Evolutionary conservation across 2,888 invertebrate species (phyloP), one percentile per base, ranked within the genome.

Genomic region (Acanthococcus lagerstroemiae): DNA sequence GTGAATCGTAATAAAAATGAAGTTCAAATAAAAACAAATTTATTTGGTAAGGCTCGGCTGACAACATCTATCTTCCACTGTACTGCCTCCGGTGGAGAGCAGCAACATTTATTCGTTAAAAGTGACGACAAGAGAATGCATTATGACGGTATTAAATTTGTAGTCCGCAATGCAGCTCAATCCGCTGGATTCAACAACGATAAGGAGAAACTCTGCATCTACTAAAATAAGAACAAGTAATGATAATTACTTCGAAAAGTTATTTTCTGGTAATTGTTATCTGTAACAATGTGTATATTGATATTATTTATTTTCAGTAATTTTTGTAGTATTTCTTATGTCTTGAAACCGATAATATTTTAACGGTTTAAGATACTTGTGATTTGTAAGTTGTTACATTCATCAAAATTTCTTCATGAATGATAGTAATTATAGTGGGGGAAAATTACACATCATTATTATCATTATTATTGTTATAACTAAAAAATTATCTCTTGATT

Each of bases 81-180:
- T 77, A 91, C 91, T 9, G 92, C 72, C 9, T 71, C 71, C 19
- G 69, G 71, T 66, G 72, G 72, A n/a, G 74, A 70, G 70, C 76
- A 72, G 30, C 74, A 74, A 61, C 77, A 77, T 71, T 71, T 78
- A 52, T 83, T 84, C 72, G 84, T 83, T 54, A 85, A 90, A 69
- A 85, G 90, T 67, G 90, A 90, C 26, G 91, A 92, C 76, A 80
- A 90, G 71, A 83, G 91, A 69, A 90, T 93, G 88, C 91, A 91
- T 74, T 91, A 89, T 72, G 91, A 91, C 76, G 90, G 90, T 12
- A 84, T 86, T 72, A 87, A 87, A 70, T 92, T 93, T 76, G 90
- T 90, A 70, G 91, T 91, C 17, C 84, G 92, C 73, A 91, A 92
- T 77, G 91, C 90, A 17, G 91, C 91, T 9, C 92, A 92, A 76